Evolutionary conservation across 2,888 invertebrate genomes (phyloP).

Genomic region (Nemapogon koenigi): DNA sequence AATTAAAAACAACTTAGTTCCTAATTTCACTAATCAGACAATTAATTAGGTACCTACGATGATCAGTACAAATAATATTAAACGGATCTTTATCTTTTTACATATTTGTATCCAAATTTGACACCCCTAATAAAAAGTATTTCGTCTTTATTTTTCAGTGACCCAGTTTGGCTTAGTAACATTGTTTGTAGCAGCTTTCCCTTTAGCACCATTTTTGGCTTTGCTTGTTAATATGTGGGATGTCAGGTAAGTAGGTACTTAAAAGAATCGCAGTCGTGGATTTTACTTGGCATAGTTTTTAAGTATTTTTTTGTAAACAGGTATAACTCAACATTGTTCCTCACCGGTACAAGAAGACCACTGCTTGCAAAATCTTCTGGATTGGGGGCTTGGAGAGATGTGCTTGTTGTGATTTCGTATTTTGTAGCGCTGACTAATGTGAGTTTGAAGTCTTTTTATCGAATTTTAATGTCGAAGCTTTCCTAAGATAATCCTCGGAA

Average conservation of each 20-base stretch:
- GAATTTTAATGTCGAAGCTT: background rate
- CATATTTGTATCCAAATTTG: too few relatives aligned
- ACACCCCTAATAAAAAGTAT: too few relatives aligned
- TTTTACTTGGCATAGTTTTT: background rate
- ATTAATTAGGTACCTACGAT: too few relatives aligned
- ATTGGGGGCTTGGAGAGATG: slow-evolving; percentile 16
- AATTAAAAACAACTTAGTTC: too few relatives aligned
- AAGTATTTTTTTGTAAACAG: slow-evolving; percentile 7
- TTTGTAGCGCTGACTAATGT: slow-evolving; percentile 6
- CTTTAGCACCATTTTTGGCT: slow-evolving; percentile 70
- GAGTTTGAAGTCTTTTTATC: background rate
- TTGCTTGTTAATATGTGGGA: slow-evolving; percentile 69
- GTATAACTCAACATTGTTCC: slow-evolving; percentile 14
- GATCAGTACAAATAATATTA: too few relatives aligned
- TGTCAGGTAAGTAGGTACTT: slow-evolving; percentile 29
- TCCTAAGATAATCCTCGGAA: background rate
- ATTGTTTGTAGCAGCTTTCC: slow-evolving; percentile 71
- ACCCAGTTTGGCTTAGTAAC: slow-evolving; percentile 72
- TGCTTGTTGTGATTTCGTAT: slow-evolving; percentile 8
- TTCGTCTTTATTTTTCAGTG: slow-evolving; percentile 38
- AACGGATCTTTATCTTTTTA: too few relatives aligned
- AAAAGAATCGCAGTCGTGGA: too few relatives aligned
- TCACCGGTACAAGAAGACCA: slow-evolving; percentile 17
- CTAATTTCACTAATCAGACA: too few relatives aligned
- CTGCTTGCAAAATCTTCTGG: slow-evolving; percentile 16